Conservation (phyloP, 2,797 vertebrate species). For the Chanos chanos region DNA sequence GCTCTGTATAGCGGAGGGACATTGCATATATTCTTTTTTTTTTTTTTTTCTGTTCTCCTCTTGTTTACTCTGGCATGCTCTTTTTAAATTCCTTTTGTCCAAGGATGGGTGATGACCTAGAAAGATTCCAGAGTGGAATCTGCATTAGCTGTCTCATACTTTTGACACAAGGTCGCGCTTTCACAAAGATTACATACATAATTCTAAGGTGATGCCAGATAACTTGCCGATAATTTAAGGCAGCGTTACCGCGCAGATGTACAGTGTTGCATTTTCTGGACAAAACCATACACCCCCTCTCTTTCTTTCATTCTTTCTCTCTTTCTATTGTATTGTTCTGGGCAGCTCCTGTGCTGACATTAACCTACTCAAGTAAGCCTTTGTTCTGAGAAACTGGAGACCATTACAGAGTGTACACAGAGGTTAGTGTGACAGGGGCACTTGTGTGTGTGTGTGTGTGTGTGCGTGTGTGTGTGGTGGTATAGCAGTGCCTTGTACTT, state of each 20-base stretch:
- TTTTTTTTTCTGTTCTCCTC: not conserved
- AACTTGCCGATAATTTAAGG: slow-evolving; percentile 69
- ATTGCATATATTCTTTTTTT: not conserved
- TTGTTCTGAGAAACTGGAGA: slow-evolving; percentile 73
- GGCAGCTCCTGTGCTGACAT: slow-evolving; percentile 67
- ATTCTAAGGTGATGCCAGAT: slow-evolving; percentile 68
- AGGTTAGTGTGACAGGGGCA: slow-evolving; percentile 65
- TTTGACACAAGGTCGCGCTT: slow-evolving; percentile 63
- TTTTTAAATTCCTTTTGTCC: slow-evolving; percentile 56
- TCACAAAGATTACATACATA: slow-evolving; percentile 70
- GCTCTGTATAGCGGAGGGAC: not conserved
- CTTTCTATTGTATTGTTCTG: slow-evolving; percentile 51
- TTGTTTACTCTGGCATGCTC: not conserved
- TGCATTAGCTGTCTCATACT: slow-evolving; percentile 62
- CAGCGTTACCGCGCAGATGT: slow-evolving; percentile 47
- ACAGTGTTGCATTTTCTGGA: slow-evolving; percentile 62
- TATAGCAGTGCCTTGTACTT: slow-evolving; percentile 63
- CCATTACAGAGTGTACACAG: slow-evolving; percentile 66
- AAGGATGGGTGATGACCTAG: slow-evolving; percentile 63
- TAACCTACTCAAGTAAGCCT: slow-evolving; percentile 71
- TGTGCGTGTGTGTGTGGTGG: no score
- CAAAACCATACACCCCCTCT: slow-evolving; percentile 63
- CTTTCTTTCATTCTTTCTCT: slow-evolving; percentile 56
- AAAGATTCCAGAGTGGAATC: slow-evolving; percentile 59
- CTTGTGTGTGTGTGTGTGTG: no score